Conservation (phyloP, 2,797 vertebrate genomes). For the Scyliorhinus canicula region DNA sequence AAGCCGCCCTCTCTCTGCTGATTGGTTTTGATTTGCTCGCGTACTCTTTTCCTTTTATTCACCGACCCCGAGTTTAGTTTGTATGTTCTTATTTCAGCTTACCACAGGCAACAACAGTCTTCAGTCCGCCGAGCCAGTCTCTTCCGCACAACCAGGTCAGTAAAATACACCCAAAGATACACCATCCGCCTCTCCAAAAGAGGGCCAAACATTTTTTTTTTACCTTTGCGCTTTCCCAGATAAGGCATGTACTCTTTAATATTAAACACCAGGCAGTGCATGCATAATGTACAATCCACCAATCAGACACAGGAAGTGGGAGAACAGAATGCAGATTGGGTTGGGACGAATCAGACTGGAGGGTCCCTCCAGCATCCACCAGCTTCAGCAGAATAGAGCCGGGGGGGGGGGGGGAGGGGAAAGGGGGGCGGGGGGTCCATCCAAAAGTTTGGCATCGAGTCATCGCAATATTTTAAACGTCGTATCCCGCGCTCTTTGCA, state of each 20-base stretch:
- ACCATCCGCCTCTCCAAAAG: slow-evolving; percentile 42
- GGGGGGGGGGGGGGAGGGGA: background rate
- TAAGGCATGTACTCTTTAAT: background rate
- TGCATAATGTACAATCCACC: slow-evolving; percentile 11
- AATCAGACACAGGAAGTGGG: background rate
- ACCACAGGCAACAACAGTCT: slow-evolving; percentile 55
- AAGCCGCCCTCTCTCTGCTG: background rate
- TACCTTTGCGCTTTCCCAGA: background rate
- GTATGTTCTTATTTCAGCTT: slow-evolving; percentile 54
- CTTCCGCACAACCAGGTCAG: slow-evolving; percentile 70
- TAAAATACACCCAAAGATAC: slow-evolving; percentile 48
- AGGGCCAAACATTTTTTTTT: background rate
- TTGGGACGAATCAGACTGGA: background rate
- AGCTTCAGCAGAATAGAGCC: background rate
- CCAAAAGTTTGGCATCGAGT: background rate
- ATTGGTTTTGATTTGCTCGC: background rate
- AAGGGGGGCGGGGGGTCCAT: too few relatives aligned
- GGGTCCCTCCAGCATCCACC: background rate
- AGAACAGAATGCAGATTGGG: background rate
- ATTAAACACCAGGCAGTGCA: slow-evolving; percentile 1
- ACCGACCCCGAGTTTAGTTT: background rate
- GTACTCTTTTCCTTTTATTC: slow-evolving; percentile 38
- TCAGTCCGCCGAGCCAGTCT: slow-evolving; percentile 59
- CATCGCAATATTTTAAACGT: background rate
- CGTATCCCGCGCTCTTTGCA: too few relatives aligned